These are phyloP conservation scores for Coendou prehensilis DNA, from an alignment of 2,797 vertebrate genomes.

Conservation along the genomic window DNA sequence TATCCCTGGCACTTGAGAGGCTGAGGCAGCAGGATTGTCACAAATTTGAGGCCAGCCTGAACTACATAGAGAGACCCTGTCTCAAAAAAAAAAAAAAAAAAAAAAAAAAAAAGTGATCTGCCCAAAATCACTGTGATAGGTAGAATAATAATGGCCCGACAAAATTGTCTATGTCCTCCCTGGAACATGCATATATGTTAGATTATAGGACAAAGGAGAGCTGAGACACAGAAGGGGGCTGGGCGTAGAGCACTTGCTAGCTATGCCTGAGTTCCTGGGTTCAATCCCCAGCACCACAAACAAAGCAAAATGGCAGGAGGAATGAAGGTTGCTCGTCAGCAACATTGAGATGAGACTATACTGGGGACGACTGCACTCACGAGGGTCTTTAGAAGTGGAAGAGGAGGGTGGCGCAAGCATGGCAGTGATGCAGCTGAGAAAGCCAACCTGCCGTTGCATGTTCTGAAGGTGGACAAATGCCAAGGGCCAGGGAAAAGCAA, in stretches of 20 bases:
- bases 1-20: not conserved
- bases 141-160: not conserved
- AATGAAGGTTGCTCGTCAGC: not conserved
- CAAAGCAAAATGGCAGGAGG: not conserved
- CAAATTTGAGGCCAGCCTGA: not conserved
- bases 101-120: not conserved
- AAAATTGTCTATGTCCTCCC: not conserved
- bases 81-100: not conserved
- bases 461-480: not conserved
- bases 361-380: not conserved
- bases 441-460: not conserved
- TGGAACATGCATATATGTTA: not conserved
- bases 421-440: not conserved
- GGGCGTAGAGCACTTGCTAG: not conserved
- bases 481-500: constrained; percentile 9
- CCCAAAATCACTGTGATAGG: not conserved
- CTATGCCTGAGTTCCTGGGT: not conserved
- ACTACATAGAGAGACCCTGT: not conserved
- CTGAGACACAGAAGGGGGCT: not conserved
- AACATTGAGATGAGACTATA: not conserved
- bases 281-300: not conserved
- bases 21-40: not conserved
- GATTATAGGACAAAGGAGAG: not conserved
- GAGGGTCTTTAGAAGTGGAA: not conserved
- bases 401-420: not conserved